Base-by-base conservation (phyloP, 2,113 vertebrate species). In the Oncorhynchus kisutch region DNA sequence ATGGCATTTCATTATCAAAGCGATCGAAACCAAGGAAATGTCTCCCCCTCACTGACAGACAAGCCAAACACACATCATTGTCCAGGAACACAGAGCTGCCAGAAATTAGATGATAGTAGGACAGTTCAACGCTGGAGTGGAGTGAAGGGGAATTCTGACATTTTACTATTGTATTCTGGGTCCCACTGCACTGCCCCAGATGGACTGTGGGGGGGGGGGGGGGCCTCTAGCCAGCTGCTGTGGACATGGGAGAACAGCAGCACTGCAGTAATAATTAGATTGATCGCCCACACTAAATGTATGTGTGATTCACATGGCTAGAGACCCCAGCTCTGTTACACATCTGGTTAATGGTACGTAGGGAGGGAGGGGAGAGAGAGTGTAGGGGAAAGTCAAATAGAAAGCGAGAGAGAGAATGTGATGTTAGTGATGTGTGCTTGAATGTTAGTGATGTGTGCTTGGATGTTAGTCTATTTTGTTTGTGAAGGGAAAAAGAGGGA, bases 121-220 rank as follows among this genome's bases (percentile, higher is more conserved):
- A 79, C 65, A 72, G 83, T 82, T 84, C 83, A 87, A 78, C 82
- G 73, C 29, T 39, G 73, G 78, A 82, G 78, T 76, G 72, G 9
- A 85, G 68, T 62, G 4, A 45, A 51, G 78, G 71, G 20, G 72
- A 80, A 64, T 71, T 78, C 64, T 68, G 77, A 48, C 70, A 51
- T 79, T 76, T 85, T 62, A 76, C 71, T 75, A 73, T 70, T 77
- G 74, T 85, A 77, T 59, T 51, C 70, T 51, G 75, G 70, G 77
- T 79, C 68, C 22, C 74, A 62, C 70, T 13, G 18, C 71, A 12
- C 77, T 14, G 51, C 14, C 11, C 67, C 86, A 79, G 81, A 87
- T 84, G 75, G 72, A 73, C 59, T 39, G 25, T 72, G 78, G 85
- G 18, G 80, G 78, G 74, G 29, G 4, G 29, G 29, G 4, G 29